A percentile compares a stretch with the other conserved stretches of the same genome.
Conservation (phyloP, 2,888 invertebrate genomes). For the Electrophaes corylata region DNA sequence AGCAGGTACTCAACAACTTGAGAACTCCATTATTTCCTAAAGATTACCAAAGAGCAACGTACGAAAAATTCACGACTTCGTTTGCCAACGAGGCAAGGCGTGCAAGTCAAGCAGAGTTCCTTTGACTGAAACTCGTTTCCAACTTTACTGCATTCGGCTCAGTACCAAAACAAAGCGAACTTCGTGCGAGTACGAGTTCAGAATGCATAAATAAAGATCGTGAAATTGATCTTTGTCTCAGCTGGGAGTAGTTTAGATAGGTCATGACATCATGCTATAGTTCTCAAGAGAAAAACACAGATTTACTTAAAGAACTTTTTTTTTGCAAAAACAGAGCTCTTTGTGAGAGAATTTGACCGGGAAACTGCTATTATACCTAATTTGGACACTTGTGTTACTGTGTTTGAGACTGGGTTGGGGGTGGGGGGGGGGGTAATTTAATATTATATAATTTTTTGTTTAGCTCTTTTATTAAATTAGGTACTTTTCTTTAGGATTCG, state of each 20-base stretch:
- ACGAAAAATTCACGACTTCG: conserved; percentile 18
- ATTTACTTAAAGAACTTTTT: background rate
- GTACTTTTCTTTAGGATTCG: too few relatives aligned
- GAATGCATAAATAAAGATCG: conserved; percentile 20
- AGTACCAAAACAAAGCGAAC: conserved; percentile 19
- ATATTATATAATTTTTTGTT: too few relatives aligned
- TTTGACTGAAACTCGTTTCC: conserved; percentile 26
- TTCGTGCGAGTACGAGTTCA: conserved; percentile 6
- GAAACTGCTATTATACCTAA: too few relatives aligned
- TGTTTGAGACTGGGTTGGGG: too few relatives aligned
- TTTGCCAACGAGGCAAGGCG: conserved; percentile 10
- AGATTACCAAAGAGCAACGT: conserved; percentile 12
- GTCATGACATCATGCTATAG: background rate
- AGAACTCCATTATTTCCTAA: conserved; percentile 1
- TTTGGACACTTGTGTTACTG: too few relatives aligned
- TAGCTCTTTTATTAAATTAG: too few relatives aligned
- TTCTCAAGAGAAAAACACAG: background rate
- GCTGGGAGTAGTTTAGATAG: background rate
- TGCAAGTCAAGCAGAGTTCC: conserved; percentile 18
- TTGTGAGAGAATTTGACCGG: too few relatives aligned
- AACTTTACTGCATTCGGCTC: conserved; percentile 28
- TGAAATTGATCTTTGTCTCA: background rate
- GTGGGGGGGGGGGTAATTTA: too few relatives aligned
- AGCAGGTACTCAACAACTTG: background rate
- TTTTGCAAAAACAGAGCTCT: too few relatives aligned